Evolutionary conservation across 2,797 vertebrate species (phyloP), one percentile per base, ranked within the genome.

Genomic region (Takifugu rubripes): DNA sequence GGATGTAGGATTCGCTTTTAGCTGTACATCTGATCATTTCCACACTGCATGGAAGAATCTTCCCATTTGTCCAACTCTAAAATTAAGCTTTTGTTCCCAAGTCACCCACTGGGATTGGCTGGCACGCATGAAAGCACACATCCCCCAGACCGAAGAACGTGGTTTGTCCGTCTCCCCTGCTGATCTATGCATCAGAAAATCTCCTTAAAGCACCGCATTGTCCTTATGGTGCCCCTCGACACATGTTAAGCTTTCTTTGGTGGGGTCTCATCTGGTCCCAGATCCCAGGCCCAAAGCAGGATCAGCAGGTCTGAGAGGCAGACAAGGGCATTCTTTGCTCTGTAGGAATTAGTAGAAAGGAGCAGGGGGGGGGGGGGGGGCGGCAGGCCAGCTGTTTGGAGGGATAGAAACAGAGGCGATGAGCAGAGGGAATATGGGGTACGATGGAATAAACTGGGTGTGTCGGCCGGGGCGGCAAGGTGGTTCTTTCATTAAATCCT

Each of bases 401-500:
- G 61, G 54, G 52, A 62, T 72, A 24, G 52, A 56, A 66, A 68
- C 52, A 29, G 54, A 81, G 61, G 74, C 70, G 70, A 80, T 54
- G 64, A 78, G 77, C 54, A 47, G 45, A 62, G 74, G 76, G 77
- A 68, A 68, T 77, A 45, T 25, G 8, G 42, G 51, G 26, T 26
- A 45, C 16, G 27, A 26, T 7, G 16, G 24, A 2, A 31, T 54
- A 26, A 47, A 44, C 68, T 15, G 44, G 44, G 44, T 8, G 17
- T 5, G n/a, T 45, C 8, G 21, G 44, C 61, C 52, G 64, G 65
- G 75, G 68, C 83, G 72, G 74, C 84, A 88, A 40, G 83, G 84
- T 85, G 81, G 69, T 72, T 74, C 68, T 85, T 80, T 86, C 84
- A 87, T 88, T 86, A 88, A 78, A 73, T 75, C 60, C 69, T 83